Evolutionary conservation across 1,140 invertebrate species (phyloP).

Genomic region (Rhyzopertha dominica): DNA sequence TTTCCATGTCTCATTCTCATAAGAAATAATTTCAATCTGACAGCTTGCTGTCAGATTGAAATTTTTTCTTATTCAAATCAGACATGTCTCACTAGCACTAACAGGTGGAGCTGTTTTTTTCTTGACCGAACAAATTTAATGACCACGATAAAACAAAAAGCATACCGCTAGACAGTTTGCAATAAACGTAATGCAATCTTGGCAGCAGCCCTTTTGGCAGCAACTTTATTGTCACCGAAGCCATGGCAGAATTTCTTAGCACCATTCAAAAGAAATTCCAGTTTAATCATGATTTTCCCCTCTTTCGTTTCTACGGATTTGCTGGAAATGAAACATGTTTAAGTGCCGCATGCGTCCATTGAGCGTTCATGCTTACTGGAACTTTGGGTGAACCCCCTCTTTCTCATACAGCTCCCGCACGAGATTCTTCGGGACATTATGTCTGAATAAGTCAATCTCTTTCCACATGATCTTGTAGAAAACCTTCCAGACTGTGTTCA

Average conservation of each 20-base stretch:
- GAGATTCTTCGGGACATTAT: conserved; percentile 83
- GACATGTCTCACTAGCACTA: no score
- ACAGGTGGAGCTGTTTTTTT: no score
- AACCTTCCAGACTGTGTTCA: conserved; percentile 79
- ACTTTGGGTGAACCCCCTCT: conserved; percentile 53
- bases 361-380: conserved; percentile 48
- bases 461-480: conserved; percentile 69
- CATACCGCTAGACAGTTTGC: no score
- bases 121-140: no score
- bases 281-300: conserved; percentile 54
- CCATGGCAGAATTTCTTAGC: conserved; percentile 57
- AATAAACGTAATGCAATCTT: conserved; percentile 60
- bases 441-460: conserved; percentile 72
- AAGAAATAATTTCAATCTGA: no score
- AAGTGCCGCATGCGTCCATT: neutral
- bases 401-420: conserved; percentile 79
- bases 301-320: conserved; percentile 34
- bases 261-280: conserved; percentile 56
- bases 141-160: no score
- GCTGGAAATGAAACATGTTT: conserved; percentile 36
- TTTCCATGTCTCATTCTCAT: no score
- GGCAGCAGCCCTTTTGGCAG: conserved; percentile 68
- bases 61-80: no score
- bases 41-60: no score
- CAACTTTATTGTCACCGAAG: conserved; percentile 60